A percentile compares a stretch with the other conserved stretches of the same genome.
Evolutionary conservation across 2,113 vertebrate species (phyloP).

Genomic region (Phrynosoma platyrhinos): DNA sequence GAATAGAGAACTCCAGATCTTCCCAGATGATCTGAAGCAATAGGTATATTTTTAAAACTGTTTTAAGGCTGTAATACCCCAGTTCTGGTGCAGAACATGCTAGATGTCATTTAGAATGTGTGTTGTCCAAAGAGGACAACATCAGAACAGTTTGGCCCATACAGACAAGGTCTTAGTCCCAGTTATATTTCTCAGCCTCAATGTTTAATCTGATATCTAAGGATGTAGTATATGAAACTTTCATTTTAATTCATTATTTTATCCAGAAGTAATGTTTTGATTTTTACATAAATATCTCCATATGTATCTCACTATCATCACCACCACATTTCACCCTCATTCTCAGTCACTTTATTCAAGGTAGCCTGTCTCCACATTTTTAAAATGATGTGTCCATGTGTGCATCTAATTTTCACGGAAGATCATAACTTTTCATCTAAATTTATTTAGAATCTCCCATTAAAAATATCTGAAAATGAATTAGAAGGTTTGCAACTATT

Average conservation of each 20-base stretch:
- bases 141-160: too few relatives aligned
- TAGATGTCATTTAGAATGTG: too few relatives aligned
- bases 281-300: slow-evolving; percentile 23
- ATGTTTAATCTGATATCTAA: neutral
- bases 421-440: slow-evolving; percentile 11
- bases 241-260: slow-evolving; percentile 6
- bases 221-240: neutral
- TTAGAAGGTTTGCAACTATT: neutral
- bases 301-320: slow-evolving; percentile 21
- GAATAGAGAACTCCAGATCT: too few relatives aligned
- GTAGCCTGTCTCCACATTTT: neutral
- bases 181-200: neutral
- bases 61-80: too few relatives aligned
- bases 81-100: too few relatives aligned
- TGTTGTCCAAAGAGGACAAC: too few relatives aligned
- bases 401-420: neutral
- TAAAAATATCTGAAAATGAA: neutral
- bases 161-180: neutral
- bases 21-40: too few relatives aligned
- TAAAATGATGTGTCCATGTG: neutral
- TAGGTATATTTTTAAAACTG: too few relatives aligned
- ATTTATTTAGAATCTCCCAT: rapidly evolving
- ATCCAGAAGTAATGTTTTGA: rapidly evolving
- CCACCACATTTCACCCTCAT: neutral
- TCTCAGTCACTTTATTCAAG: slow-evolving; percentile 15